phyloP scores from a whole-genome alignment of 2,888 invertebrate species.

The Lamellibrachia satsuma region DNA sequence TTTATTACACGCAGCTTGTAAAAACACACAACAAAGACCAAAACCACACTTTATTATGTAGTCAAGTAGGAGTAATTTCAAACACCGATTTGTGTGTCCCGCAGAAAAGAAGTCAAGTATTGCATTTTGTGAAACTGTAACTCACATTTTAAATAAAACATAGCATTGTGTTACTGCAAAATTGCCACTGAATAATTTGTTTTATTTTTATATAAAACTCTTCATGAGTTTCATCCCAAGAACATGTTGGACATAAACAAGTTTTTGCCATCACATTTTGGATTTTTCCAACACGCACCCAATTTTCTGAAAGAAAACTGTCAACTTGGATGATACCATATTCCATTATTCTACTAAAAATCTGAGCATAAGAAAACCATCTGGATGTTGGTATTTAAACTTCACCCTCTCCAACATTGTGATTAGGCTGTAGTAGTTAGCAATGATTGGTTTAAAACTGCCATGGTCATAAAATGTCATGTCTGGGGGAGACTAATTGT shows the following conservation, averaged over 20 bases:
- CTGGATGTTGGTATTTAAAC: neutral
- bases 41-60: neutral
- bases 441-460: constrained; percentile 5
- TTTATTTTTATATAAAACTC: too few relatives aligned
- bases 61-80: neutral
- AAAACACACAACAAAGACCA: neutral
- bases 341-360: neutral
- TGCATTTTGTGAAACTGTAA: neutral
- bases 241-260: too few relatives aligned
- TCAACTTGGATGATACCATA: neutral
- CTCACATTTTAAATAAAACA: too few relatives aligned
- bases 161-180: too few relatives aligned
- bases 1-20: neutral
- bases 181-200: too few relatives aligned
- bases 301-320: neutral
- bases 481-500: neutral
- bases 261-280: neutral
- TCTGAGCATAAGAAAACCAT: neutral
- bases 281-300: neutral
- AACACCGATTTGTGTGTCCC: neutral
- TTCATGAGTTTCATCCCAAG: too few relatives aligned
- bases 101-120: neutral
- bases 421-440: constrained; percentile 9
- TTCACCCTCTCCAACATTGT: neutral
- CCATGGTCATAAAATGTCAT: neutral